Base-by-base conservation (phyloP, 2,797 vertebrate genomes). In the Oreortyx pictus region DNA sequence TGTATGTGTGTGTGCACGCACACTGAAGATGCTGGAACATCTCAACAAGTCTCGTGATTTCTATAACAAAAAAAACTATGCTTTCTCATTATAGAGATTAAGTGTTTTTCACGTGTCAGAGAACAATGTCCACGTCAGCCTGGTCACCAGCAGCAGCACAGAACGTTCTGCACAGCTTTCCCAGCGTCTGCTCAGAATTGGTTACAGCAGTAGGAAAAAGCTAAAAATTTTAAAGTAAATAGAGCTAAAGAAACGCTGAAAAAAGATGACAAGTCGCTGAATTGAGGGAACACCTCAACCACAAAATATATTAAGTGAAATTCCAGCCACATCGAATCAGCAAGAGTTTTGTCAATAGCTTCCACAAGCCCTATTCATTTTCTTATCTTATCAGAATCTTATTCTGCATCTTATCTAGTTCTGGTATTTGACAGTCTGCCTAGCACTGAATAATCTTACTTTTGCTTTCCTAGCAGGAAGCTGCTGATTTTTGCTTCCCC, bases 121-220 rank as follows among this genome's bases (percentile, higher is more conserved):
- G 73, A 75, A 65, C 6, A 33, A 27, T 74, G 44, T 6, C n/a
- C 11, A 20, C 41, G 44, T 29, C 39, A 71, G 47, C 52, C 85
- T 46, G 50, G 35, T 23, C 8, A 2, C 35, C 46, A 65, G 60
- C 57, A 83, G 62, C 47, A 13, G 0, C 17, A 44, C 39, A 72
- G 49, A 74, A 56, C 1, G 2, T 0, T 0, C 59, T 19, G 35
- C 16, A 39, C 52, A 2, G 2, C 6, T 43, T 14, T 37, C 25
- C 39, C 50, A 25, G 20, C 0, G 3, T 19, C 70, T 76, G n/a
- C 57, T 85, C 54, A 65, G 24, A 68, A 54, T 4, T 5, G 0
- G 61, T 37, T 61, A 73, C 3, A 37, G 11, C 15, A 65, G 11
- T 11, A 64, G 6, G 20, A 64, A 37, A 67, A 39, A 46, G 3